Conservation (phyloP, 2,888 invertebrate species). For the Sphinx pinastri region DNA sequence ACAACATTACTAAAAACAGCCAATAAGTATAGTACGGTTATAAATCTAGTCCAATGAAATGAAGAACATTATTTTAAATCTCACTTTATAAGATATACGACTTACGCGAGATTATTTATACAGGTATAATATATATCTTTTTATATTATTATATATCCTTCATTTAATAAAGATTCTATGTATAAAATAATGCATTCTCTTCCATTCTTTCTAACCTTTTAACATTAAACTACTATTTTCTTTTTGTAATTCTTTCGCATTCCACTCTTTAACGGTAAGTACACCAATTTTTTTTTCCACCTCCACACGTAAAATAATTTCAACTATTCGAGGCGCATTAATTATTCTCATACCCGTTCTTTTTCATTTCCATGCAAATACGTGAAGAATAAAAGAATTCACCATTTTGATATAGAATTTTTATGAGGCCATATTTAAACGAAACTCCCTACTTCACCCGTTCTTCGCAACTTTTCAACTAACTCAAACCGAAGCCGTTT, state of each 20-base stretch:
- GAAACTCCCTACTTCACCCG: constrained; percentile 52
- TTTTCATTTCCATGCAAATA: constrained; percentile 45
- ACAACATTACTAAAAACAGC: no score
- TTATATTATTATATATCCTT: no score
- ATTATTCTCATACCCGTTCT: constrained; percentile 11
- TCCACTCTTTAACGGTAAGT: background rate
- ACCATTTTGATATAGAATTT: constrained; percentile 16
- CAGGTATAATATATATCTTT: no score
- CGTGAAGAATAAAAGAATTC: constrained; percentile 28
- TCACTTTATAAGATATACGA: no score
- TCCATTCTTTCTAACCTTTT: no score
- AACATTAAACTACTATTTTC: background rate
- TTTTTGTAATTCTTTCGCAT: background rate
- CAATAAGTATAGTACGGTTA: no score
- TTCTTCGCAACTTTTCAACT: constrained; percentile 69
- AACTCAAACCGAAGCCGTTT: constrained; percentile 68
- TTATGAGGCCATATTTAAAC: constrained; percentile 35
- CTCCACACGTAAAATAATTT: background rate
- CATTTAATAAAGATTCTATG: no score
- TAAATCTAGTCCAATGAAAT: no score
- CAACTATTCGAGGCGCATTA: constrained; percentile 6
- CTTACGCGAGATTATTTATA: no score
- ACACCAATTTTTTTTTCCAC: background rate
- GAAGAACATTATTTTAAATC: no score
- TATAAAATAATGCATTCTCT: no score